phyloP scores from a whole-genome alignment of 2,113 vertebrate species.

The Sinocyclocheilus anophthalmus region DNA sequence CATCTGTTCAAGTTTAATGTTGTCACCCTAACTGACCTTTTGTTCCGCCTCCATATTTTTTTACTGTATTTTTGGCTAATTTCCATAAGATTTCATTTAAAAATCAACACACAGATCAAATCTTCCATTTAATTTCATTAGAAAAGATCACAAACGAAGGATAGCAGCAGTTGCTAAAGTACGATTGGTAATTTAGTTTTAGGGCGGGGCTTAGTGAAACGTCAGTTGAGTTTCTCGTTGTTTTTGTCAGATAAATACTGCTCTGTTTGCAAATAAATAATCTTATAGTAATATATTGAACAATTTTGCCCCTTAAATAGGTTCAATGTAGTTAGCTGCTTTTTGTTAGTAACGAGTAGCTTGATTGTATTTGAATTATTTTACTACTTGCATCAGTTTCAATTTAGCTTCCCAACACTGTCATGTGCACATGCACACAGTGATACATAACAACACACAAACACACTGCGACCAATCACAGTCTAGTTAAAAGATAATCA shows the following conservation, averaged over 20 bases:
- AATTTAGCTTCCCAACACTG: not conserved
- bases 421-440: constrained; percentile 41
- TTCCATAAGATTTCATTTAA: not conserved
- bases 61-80: not conserved
- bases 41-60: not conserved
- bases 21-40: not conserved
- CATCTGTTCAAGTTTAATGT: too few species aligned
- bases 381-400: not conserved
- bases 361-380: not conserved
- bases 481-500: not conserved
- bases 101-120: too few species aligned
- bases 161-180: too few species aligned
- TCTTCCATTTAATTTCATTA: too few species aligned
- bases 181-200: too few species aligned
- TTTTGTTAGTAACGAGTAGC: not conserved
- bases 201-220: too few species aligned
- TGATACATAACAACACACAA: not conserved
- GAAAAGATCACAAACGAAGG: too few species aligned
- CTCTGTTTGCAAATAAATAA: too few species aligned
- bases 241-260: too few species aligned
- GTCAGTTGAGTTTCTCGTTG: too few species aligned
- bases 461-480: constrained; percentile 4
- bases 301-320: too few species aligned
- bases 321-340: not conserved
- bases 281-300: too few species aligned